These are phyloP conservation scores for Polyploca ridens DNA, from an alignment of 2,888 invertebrate genomes.

Conservation along the genomic window DNA sequence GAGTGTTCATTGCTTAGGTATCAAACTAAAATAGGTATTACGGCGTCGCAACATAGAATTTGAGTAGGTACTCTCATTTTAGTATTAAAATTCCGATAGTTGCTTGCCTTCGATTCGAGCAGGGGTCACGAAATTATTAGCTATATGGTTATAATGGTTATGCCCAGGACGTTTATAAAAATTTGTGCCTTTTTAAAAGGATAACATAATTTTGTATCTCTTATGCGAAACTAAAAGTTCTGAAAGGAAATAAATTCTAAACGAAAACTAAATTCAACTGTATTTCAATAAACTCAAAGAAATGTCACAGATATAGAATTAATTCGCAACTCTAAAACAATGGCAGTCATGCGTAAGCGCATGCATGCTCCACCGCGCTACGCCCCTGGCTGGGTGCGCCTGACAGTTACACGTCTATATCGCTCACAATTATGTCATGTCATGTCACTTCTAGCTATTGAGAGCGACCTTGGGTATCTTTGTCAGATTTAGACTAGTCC, in stretches of 20 bases:
- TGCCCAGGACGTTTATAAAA: neutral
- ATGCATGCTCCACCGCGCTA: conserved; percentile 15
- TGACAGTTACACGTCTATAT: conserved; percentile 38
- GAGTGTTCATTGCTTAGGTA: conserved; percentile 29
- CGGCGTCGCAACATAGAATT: conserved; percentile 24
- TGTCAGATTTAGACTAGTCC: conserved; percentile 15
- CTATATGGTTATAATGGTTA: neutral
- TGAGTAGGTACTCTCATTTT: conserved; percentile 17
- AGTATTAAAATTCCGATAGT: conserved; percentile 23
- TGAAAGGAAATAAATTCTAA: neutral
- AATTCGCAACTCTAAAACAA: conserved; percentile 18
- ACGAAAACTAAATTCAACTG: neutral
- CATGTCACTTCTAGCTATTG: conserved; percentile 23
- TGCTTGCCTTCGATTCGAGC: conserved; percentile 20
- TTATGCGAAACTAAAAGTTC: no score
- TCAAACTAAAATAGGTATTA: conserved; percentile 32
- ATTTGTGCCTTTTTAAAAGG: neutral
- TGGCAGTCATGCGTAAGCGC: conserved; percentile 14
- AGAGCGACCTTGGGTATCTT: conserved; percentile 25
- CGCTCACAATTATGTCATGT: conserved; percentile 17
- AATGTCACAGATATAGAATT: neutral
- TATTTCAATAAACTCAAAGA: neutral
- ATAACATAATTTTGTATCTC: no score
- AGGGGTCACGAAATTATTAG: neutral
- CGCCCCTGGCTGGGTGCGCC: conserved; percentile 16